Conservation (phyloP, 2,113 vertebrate species). For the Chaetura pelagica region DNA sequence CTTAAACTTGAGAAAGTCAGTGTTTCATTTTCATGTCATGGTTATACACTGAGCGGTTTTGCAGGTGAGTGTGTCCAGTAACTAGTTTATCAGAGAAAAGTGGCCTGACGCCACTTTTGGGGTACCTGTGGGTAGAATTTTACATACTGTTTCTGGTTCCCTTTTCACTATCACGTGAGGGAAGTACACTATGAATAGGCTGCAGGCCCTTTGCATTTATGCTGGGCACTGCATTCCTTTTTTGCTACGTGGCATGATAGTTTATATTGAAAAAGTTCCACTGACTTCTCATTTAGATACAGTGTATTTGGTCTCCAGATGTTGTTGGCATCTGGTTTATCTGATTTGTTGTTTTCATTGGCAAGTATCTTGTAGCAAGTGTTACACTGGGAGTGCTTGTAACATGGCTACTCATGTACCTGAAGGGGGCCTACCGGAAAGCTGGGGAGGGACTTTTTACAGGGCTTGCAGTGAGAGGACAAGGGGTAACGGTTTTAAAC, state of each 20-base stretch:
- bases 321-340: constrained; percentile 11
- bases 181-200: neutral
- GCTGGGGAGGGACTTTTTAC: too few relatives aligned
- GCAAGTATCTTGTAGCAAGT: neutral
- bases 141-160: neutral
- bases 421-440: too few relatives aligned
- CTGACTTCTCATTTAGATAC: neutral
- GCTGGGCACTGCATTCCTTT: neutral
- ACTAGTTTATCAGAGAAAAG: neutral
- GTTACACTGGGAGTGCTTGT: neutral
- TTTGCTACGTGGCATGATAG: neutral
- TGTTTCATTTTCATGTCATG: neutral
- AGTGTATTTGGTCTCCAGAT: constrained; percentile 22
- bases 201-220: neutral
- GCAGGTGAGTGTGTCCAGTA: neutral
- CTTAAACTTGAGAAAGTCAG: neutral
- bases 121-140: neutral
- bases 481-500: too few relatives aligned
- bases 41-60: neutral
- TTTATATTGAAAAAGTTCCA: neutral
- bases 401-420: neutral
- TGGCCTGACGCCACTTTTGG: neutral
- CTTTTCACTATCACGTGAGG: neutral
- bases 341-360: constrained; percentile 33
- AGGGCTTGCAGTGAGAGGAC: too few relatives aligned